Conservation (phyloP, 2,888 invertebrate genomes). For the Pecten maximus region DNA sequence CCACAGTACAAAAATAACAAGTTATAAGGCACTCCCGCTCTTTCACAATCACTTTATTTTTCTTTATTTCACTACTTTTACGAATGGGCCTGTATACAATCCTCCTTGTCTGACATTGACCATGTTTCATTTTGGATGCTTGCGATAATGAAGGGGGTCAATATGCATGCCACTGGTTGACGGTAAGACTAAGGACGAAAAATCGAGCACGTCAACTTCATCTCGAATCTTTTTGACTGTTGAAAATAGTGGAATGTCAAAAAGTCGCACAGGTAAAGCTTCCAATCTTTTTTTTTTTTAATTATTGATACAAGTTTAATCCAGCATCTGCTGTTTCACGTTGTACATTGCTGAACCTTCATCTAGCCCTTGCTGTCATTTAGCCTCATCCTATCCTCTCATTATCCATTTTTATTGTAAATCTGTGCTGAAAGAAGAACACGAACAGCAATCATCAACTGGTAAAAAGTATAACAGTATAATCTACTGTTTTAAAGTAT, state of each 20-base stretch:
- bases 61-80: too few relatives aligned
- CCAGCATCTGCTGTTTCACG: slow-evolving; percentile 14
- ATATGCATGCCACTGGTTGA: slow-evolving; percentile 72
- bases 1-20: too few relatives aligned
- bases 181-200: slow-evolving; percentile 53
- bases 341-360: not conserved
- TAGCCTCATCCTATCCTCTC: not conserved
- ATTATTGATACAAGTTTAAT: not conserved
- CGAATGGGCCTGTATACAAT: too few relatives aligned
- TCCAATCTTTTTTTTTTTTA: not conserved
- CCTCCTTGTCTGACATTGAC: too few relatives aligned
- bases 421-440: not conserved
- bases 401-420: not conserved
- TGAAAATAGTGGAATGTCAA: slow-evolving; percentile 61
- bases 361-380: slow-evolving; percentile 1
- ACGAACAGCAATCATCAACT: not conserved
- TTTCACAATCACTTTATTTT: too few relatives aligned
- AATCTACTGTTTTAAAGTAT: not conserved
- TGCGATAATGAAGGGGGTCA: slow-evolving; percentile 64
- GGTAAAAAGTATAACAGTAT: not conserved
- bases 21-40: too few relatives aligned
- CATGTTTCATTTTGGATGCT: not conserved
- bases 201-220: not conserved
- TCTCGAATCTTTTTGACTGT: slow-evolving; percentile 61
- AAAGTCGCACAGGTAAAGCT: slow-evolving; percentile 66